phyloP scores from a whole-genome alignment of 2,797 vertebrate genomes.

The Steatocranus sp. region DNA sequence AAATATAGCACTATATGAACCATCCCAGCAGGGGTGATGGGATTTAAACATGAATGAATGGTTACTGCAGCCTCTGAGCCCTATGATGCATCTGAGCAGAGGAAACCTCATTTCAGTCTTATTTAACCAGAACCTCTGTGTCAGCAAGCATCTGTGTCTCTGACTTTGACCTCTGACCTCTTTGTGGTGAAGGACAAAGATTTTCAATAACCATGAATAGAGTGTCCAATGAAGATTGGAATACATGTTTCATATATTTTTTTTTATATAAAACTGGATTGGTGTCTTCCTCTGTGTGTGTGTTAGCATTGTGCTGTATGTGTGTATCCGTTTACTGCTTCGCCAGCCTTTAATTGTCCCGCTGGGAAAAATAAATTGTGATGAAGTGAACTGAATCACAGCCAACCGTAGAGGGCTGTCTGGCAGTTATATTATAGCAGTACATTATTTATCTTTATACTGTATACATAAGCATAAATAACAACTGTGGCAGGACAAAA shows the following conservation, averaged over 20 bases:
- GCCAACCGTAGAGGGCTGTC: background rate
- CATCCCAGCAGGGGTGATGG: background rate
- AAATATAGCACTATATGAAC: background rate
- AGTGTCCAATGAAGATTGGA: background rate
- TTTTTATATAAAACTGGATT: background rate
- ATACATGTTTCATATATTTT: background rate
- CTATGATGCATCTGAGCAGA: background rate
- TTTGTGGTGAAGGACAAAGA: background rate
- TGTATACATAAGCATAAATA: background rate
- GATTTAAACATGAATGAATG: background rate
- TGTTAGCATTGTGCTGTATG: background rate
- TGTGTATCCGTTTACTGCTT: background rate
- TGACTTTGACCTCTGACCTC: constrained; percentile 6
- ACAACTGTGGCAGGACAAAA: background rate
- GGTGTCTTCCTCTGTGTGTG: background rate
- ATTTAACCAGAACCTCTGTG: background rate
- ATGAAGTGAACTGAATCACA: background rate
- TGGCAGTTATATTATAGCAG: background rate
- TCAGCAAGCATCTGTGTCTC: background rate
- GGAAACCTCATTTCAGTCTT: background rate
- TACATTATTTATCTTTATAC: background rate
- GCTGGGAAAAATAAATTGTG: background rate
- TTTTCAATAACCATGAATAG: background rate
- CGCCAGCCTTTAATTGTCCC: background rate
- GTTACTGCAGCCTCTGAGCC: background rate